Evolutionary conservation across 2,797 vertebrate genomes (phyloP), one percentile per base, ranked within the genome.

Genomic region (Eidolon dupreanum): DNA sequence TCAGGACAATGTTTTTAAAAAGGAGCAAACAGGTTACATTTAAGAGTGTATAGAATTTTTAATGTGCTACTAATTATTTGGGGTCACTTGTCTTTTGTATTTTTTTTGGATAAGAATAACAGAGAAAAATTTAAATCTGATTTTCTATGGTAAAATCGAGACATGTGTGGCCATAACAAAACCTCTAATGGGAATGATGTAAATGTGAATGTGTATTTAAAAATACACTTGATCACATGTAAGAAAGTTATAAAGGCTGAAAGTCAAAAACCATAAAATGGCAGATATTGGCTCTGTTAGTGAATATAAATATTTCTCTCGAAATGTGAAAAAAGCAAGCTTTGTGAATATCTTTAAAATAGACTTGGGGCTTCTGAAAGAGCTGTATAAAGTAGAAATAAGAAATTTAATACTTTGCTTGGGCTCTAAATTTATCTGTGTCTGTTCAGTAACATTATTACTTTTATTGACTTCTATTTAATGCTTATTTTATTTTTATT

Each of bases 401-500:
- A 66, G 17, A 22, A 93, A 51, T 43, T 71, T 28, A 33, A 61
- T 71, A 7, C 20, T 36, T 88, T 19, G 1, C 4, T 77, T 11
- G 41, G 19, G 16, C 31, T 36, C 33, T 43, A 86, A 73, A 92
- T 82, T 92, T 93, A 81, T 71, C 59, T 79, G 4, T 77, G 24
- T 87, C 22, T 61, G 63, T 79, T 86, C 46, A 59, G 46, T 17
- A 79, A 79, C 53, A 79, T 84, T 78, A 63, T 79, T 88, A 53
- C 6, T 36, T 55, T 84, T 92, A 92, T 84, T 92, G 70, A 78
- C 17, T 95, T 94, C 22, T 88, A 38, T 57, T 63, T 91, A 92
- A 90, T 87, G 38, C 38, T 79, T 66, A 89, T 92, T 89, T 96
- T 94, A 63, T 86, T 51, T 93, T 94, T 95, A 85, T 88, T 88